Evolutionary conservation across 2,888 invertebrate species (phyloP), one percentile per base, ranked within the genome.

Genomic region (Cistogaster globosa): DNA sequence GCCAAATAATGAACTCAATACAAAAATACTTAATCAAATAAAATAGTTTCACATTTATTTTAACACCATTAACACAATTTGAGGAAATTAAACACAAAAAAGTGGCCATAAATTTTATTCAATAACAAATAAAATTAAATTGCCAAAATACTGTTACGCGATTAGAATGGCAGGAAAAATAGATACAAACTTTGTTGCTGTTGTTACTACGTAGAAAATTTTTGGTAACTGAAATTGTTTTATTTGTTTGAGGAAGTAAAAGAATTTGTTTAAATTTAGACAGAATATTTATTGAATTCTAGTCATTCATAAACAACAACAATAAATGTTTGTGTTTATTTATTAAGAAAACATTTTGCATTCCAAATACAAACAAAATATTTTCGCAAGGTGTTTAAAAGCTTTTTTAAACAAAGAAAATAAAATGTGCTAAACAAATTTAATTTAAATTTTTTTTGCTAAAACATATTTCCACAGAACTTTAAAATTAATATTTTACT

Each of bases 1-100:
- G 9, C 4, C 14, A 65, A 76, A 12, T 76, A 76, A 84, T 79
- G 79, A 84, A 84, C 83, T 79, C 69, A 75, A 63, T 78, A 22
- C n/a, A 32, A 57, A 78, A 55, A 45, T 55, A 71, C 62, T 62
- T 68, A 26, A 58, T 65, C 60, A 62, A 68, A 55, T 53, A 12
- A 74, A 68, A 62, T 63, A 76, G 68, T 69, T 81, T 58, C 42
- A 45, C 42, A 78, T 60, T 77, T 42, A 20, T 36, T 68, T 36
- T n/a, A 53, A 18, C 38, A 42, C 32, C 38, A 32, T 5, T 38
- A 32, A 58, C 8, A 71, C 42, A 53, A 36, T 26, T 57, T 67
- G 20, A 18, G 5, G 58, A 18, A 48, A n/a, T 20, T 7, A 20
- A 26, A 55, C 57, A 45, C 16, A 22, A 42, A 67, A 69, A 55